These are phyloP conservation scores for Tor tambroides DNA, from an alignment of 2,113 vertebrate genomes.

Conservation along the genomic window DNA sequence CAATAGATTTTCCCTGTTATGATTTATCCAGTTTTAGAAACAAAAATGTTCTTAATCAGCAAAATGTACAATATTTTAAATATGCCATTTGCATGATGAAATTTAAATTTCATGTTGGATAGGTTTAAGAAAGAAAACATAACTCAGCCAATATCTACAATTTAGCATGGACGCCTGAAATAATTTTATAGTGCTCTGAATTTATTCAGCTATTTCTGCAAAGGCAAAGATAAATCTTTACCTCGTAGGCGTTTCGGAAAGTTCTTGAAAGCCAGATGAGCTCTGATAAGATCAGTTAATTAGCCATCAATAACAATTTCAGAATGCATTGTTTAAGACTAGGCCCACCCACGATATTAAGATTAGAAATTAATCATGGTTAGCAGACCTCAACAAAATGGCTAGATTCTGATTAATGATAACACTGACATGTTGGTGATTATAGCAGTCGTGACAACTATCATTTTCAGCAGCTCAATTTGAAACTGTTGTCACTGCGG, in stretches of 20 bases:
- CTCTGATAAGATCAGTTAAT: slow-evolving; percentile 3
- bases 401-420: neutral
- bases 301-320: slow-evolving; percentile 9
- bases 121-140: neutral
- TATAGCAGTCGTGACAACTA: neutral
- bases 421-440: neutral
- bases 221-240: neutral
- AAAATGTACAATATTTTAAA: no score
- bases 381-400: neutral
- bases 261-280: neutral
- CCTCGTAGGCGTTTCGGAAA: neutral
- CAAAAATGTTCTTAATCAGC: no score
- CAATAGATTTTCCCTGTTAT: neutral
- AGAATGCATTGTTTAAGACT: neutral
- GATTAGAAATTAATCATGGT: slow-evolving; percentile 11
- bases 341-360: neutral
- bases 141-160: neutral
- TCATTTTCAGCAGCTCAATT: slow-evolving; percentile 1
- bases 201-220: no score
- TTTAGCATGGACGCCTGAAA: neutral
- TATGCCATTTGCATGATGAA: no score
- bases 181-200: neutral
- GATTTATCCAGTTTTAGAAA: neutral
- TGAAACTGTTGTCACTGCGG: slow-evolving; percentile 29
- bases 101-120: no score